phyloP scores from a whole-genome alignment of 1,140 invertebrate genomes.

The Lordiphosa collinella region DNA sequence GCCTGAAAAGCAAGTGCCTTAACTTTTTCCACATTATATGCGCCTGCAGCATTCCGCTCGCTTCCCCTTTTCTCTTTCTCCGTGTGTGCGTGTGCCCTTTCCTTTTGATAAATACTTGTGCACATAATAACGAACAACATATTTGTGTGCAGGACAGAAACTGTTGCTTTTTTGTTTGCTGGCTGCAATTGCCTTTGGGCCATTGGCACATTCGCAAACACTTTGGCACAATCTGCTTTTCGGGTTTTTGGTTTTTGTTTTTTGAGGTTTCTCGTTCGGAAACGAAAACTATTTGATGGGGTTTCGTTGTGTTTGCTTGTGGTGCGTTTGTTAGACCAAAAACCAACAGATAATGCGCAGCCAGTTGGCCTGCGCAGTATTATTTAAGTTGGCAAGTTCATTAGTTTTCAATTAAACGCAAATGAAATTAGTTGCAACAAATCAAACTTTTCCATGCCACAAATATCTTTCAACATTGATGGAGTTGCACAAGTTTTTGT shows the following conservation, averaged over 20 bases:
- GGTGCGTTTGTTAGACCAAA: conserved; percentile 7
- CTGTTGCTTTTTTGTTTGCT: conserved; percentile 30
- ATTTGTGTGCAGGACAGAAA: conserved; percentile 34
- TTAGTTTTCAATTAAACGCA: conserved; percentile 29
- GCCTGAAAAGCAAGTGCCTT: conserved; percentile 36
- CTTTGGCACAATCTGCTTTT: conserved; percentile 57
- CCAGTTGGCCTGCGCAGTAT: neutral
- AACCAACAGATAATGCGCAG: neutral
- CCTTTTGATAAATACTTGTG: conserved; percentile 58
- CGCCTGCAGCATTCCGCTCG: conserved; percentile 10
- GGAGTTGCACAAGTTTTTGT: conserved; percentile 10
- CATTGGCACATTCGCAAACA: conserved; percentile 64
- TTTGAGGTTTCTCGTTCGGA: conserved; percentile 12
- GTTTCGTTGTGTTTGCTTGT: conserved; percentile 5
- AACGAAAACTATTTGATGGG: conserved; percentile 3
- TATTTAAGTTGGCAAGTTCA: conserved; percentile 21
- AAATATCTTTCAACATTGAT: neutral
- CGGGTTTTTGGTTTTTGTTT: conserved; percentile 15
- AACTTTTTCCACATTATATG: neutral
- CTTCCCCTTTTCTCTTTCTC: neutral
- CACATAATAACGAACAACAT: conserved; percentile 58
- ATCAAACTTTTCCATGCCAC: conserved; percentile 34
- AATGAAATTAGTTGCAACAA: conserved; percentile 41
- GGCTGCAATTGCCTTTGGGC: conserved; percentile 49
- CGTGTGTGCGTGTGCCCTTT: conserved; percentile 5